A percentile compares a stretch with the other conserved stretches of the same genome.
Evolutionary conservation across 1,140 invertebrate genomes (phyloP).

Genomic region (Andrena cerasifolii): DNA sequence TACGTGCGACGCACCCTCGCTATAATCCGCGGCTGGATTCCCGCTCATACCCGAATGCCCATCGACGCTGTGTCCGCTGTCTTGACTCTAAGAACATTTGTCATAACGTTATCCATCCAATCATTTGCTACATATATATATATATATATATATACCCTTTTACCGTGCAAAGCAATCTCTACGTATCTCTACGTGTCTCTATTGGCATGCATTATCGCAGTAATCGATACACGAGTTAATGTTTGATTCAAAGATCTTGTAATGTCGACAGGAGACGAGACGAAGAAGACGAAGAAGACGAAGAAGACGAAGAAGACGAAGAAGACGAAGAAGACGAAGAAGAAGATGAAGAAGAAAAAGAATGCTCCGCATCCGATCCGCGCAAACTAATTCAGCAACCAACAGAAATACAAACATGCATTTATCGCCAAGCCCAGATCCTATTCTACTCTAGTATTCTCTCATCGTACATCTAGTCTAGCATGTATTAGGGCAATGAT

Average conservation of each 20-base stretch:
- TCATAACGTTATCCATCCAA: neutral
- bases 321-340: too few relatives aligned
- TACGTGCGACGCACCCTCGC: constrained; percentile 95
- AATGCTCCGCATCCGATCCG: neutral
- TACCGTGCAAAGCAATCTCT: neutral
- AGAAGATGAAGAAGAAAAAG: too few relatives aligned
- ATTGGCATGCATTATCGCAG: neutral
- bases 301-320: too few relatives aligned
- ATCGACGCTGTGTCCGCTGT: constrained; percentile 78
- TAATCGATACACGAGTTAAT: neutral
- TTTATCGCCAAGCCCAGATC: too few relatives aligned
- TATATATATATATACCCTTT: too few relatives aligned
- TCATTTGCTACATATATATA: too few relatives aligned
- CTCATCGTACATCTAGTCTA: too few relatives aligned
- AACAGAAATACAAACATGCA: constrained; percentile 14
- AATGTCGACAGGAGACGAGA: too few relatives aligned
- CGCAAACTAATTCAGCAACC: neutral
- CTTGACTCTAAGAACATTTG: constrained; percentile 77
- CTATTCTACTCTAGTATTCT: too few relatives aligned
- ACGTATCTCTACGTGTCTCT: neutral
- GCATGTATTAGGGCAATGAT: too few relatives aligned
- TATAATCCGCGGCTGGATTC: constrained; percentile 97
- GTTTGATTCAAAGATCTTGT: too few relatives aligned
- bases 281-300: too few relatives aligned
- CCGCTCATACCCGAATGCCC: constrained; percentile 84